phyloP scores from a whole-genome alignment of 2,113 vertebrate genomes.

The Falco punctatus region DNA sequence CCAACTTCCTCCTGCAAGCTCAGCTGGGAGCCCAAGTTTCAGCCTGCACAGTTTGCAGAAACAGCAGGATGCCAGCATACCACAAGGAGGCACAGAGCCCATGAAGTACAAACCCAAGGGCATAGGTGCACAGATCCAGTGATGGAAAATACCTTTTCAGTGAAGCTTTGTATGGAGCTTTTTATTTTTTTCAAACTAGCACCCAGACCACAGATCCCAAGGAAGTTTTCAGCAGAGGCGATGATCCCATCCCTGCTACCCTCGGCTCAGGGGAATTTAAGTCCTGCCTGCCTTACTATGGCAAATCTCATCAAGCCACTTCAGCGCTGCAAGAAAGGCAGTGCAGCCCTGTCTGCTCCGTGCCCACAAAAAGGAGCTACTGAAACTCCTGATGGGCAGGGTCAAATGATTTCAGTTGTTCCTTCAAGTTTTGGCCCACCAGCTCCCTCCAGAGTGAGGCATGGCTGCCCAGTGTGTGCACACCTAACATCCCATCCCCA shows the following conservation, averaged over 20 bases:
- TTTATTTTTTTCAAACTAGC: background rate
- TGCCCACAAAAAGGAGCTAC: background rate
- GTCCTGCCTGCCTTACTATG: background rate
- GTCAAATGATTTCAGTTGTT: background rate
- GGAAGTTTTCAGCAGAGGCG: background rate
- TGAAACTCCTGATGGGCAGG: background rate
- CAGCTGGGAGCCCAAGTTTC: background rate
- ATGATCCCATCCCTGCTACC: background rate
- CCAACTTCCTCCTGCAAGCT: background rate
- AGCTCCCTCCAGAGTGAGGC: background rate
- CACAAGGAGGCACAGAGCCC: background rate
- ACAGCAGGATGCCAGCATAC: background rate
- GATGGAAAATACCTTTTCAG: background rate
- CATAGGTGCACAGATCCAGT: background rate
- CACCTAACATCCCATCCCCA: background rate
- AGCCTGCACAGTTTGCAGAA: background rate
- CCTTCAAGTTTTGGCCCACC: background rate
- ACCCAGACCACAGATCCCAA: background rate
- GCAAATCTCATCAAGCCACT: background rate
- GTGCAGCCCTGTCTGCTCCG: background rate
- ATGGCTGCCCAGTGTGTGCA: accelerated
- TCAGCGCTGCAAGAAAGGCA: background rate
- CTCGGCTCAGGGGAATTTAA: background rate
- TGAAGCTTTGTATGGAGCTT: background rate
- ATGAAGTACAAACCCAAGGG: background rate